A percentile compares a stretch with the other conserved stretches of the same genome.
These are phyloP conservation scores for Drosophila austrosaltans DNA, from an alignment of 2,888 invertebrate genomes.

Conservation along the genomic window DNA sequence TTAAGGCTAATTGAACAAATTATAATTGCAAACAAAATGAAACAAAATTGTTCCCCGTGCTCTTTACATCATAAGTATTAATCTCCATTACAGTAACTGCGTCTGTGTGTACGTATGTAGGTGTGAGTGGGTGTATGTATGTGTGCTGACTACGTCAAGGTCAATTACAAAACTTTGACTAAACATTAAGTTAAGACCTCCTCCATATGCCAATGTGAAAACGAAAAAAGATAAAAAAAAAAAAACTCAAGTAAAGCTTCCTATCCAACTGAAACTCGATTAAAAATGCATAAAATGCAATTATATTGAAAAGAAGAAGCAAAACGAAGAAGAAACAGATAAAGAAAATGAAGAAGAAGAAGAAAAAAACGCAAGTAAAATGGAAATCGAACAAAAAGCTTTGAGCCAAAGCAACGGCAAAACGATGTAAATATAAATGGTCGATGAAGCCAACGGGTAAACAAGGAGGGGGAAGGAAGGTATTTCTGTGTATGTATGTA, in stretches of 20 bases:
- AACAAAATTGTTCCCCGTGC: conserved; percentile 11
- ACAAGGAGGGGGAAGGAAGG: neutral
- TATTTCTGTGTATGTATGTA: neutral
- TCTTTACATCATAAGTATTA: conserved; percentile 16
- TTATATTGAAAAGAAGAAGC: conserved; percentile 27
- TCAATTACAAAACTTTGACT: conserved; percentile 44
- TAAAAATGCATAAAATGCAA: conserved; percentile 55
- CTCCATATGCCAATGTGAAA: conserved; percentile 29
- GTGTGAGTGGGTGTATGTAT: neutral
- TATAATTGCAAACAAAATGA: conserved; percentile 49
- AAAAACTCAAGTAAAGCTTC: conserved; percentile 27
- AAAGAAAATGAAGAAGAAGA: conserved; percentile 13
- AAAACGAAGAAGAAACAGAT: conserved; percentile 7
- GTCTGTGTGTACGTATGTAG: conserved; percentile 10
- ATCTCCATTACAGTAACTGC: conserved; percentile 33
- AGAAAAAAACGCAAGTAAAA: conserved; percentile 33
- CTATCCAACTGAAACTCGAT: conserved; percentile 53
- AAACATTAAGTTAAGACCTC: conserved; percentile 19
- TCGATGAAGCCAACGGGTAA: conserved; percentile 2
- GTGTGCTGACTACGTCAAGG: conserved; percentile 37
- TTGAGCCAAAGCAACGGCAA: conserved; percentile 10
- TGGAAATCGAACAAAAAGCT: conserved; percentile 47
- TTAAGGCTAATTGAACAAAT: conserved; percentile 45
- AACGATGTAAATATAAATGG: conserved; percentile 10
- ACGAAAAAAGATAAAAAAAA: neutral